These are phyloP conservation scores for Drosophila imparisetae DNA, from an alignment of 2,888 invertebrate genomes.

Conservation along the genomic window DNA sequence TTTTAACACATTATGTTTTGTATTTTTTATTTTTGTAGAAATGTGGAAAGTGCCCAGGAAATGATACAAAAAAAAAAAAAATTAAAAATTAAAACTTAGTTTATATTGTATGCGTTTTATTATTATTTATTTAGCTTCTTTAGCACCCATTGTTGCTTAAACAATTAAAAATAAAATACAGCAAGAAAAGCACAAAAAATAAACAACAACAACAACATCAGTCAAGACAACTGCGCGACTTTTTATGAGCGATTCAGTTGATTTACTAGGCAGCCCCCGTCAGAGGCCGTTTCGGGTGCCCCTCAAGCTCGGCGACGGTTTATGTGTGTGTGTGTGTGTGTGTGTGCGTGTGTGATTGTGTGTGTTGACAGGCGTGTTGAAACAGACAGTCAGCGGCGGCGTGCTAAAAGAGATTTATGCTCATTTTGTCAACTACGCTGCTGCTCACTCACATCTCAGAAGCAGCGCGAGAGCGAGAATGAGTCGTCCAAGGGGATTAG, in stretches of 20 bases:
- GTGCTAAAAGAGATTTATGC: constrained; percentile 79
- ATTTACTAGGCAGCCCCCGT: constrained; percentile 74
- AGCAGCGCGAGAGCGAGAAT: neutral
- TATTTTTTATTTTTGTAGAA: constrained; percentile 9
- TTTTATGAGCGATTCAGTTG: constrained; percentile 79
- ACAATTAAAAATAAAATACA: constrained; percentile 76
- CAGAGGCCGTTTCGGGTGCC: constrained; percentile 58
- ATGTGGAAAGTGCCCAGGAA: constrained; percentile 65
- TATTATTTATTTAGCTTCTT: constrained; percentile 73
- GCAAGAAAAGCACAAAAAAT: constrained; percentile 28
- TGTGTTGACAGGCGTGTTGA: constrained; percentile 81
- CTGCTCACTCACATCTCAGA: constrained; percentile 52
- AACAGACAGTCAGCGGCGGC: constrained; percentile 76
- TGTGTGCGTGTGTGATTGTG: constrained; percentile 19
- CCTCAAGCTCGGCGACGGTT: constrained; percentile 18
- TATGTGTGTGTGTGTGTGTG: constrained; percentile 19
- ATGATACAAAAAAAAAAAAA: constrained; percentile 41
- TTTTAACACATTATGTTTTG: constrained; percentile 42
- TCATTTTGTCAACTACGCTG: constrained; percentile 72
- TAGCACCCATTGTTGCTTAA: constrained; percentile 83
- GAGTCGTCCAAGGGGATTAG: neutral
- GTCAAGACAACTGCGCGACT: constrained; percentile 63
- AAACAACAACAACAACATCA: constrained; percentile 35
- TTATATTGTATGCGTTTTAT: constrained; percentile 65
- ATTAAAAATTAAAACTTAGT: constrained; percentile 43